These are phyloP conservation scores for Pangasius djambal DNA, from an alignment of 2,797 vertebrate genomes.

Conservation along the genomic window DNA sequence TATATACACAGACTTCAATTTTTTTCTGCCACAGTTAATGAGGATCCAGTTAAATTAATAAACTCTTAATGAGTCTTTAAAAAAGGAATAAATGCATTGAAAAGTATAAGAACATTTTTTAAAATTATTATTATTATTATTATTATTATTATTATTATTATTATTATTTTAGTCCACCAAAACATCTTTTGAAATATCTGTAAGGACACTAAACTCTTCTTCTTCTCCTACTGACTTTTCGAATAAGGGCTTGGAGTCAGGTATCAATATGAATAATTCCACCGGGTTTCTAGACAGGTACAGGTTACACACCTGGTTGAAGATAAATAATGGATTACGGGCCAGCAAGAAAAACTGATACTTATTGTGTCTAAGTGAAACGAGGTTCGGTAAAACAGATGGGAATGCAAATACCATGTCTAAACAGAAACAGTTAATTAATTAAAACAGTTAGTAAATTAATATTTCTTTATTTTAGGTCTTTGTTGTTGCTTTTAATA, in stretches of 20 bases:
- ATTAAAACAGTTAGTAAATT: background rate
- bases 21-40: background rate
- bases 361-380: slow-evolving; percentile 56
- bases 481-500: background rate
- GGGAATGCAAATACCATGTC: slow-evolving; percentile 42
- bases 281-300: slow-evolving; percentile 50
- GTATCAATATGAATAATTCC: slow-evolving; percentile 65
- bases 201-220: background rate
- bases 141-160: background rate
- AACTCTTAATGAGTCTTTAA: background rate
- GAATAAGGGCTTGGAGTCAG: slow-evolving; percentile 33
- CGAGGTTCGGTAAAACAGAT: slow-evolving; percentile 30
- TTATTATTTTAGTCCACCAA: background rate
- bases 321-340: slow-evolving; percentile 63
- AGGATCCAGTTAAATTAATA: too few species aligned
- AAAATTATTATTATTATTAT: background rate
- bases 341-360: slow-evolving; percentile 49
- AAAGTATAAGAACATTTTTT: background rate
- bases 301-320: slow-evolving; percentile 63
- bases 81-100: background rate
- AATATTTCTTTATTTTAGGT: background rate
- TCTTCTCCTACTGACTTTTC: slow-evolving; percentile 1
- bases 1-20: background rate
- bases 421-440: background rate
- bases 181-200: background rate